Evolutionary conservation across 2,797 vertebrate genomes (phyloP).

Genomic region (Sciurus carolinensis): DNA sequence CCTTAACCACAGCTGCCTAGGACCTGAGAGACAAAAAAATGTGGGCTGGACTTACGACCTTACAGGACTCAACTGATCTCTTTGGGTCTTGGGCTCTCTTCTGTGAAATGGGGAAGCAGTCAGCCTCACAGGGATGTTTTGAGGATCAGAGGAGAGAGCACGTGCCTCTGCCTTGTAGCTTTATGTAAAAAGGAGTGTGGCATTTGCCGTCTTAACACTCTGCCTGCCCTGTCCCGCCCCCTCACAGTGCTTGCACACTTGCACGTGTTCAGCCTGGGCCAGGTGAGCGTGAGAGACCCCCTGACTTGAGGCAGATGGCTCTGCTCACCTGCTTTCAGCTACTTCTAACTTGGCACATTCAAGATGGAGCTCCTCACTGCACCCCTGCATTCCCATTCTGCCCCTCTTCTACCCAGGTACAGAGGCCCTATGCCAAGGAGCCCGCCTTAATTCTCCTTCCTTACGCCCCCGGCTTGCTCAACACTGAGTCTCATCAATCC

Average conservation of each 20-base stretch:
- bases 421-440: neutral
- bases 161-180: neutral
- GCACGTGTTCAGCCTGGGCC: neutral
- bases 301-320: neutral
- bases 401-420: neutral
- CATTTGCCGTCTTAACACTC: too few species aligned
- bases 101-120: neutral
- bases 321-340: neutral
- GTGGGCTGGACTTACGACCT: neutral
- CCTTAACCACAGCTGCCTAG: neutral
- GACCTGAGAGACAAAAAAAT: neutral
- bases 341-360: neutral
- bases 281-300: too few species aligned
- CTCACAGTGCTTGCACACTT: too few species aligned
- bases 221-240: accelerated
- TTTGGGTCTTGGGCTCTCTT: neutral
- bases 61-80: neutral
- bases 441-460: neutral
- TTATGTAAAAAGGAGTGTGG: neutral
- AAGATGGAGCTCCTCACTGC: neutral
- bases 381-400: neutral
- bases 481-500: neutral
- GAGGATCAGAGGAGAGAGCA: neutral
- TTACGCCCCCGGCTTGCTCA: neutral
- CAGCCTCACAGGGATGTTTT: neutral